A percentile compares a stretch with the other conserved stretches of the same genome.
Conservation (phyloP, 2,888 invertebrate genomes). For the Temnothorax ravouxi region DNA sequence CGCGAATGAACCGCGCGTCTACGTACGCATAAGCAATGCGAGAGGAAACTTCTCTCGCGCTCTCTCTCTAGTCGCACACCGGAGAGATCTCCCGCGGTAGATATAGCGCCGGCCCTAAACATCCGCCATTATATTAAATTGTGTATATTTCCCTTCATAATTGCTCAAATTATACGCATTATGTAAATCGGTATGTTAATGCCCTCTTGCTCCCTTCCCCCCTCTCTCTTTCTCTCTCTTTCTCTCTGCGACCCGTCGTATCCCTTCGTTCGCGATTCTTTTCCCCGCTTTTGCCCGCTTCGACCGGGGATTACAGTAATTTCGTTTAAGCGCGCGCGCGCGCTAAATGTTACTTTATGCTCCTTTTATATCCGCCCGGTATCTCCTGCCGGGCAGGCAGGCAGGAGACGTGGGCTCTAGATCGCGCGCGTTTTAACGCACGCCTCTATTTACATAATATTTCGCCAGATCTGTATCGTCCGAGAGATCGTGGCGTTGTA, state of each 20-base stretch:
- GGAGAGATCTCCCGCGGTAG: constrained; percentile 76
- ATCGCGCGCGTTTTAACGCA: constrained; percentile 72
- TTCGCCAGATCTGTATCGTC: constrained; percentile 73
- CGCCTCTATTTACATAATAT: constrained; percentile 84
- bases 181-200: constrained; percentile 86
- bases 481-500: constrained; percentile 50
- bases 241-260: constrained; percentile 7
- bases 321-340: constrained; percentile 81
- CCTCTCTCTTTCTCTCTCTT: constrained; percentile 28
- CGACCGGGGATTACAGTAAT: constrained; percentile 83
- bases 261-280: constrained; percentile 31
- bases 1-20: not conserved
- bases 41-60: constrained; percentile 18
- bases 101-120: constrained; percentile 81
- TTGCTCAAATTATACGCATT: constrained; percentile 86
- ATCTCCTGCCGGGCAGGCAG: constrained; percentile 68
- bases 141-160: constrained; percentile 86
- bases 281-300: constrained; percentile 60
- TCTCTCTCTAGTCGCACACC: constrained; percentile 57
- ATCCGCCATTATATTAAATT: constrained; percentile 85
- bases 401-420: constrained; percentile 54
- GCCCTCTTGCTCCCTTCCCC: constrained; percentile 46
- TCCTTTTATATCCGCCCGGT: constrained; percentile 75
- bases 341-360: constrained; percentile 83
- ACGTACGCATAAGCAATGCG: constrained; percentile 8